Evolutionary conservation across 1,140 invertebrate genomes (phyloP), one percentile per base, ranked within the genome.

Genomic region (Catajapyx aquilonaris): DNA sequence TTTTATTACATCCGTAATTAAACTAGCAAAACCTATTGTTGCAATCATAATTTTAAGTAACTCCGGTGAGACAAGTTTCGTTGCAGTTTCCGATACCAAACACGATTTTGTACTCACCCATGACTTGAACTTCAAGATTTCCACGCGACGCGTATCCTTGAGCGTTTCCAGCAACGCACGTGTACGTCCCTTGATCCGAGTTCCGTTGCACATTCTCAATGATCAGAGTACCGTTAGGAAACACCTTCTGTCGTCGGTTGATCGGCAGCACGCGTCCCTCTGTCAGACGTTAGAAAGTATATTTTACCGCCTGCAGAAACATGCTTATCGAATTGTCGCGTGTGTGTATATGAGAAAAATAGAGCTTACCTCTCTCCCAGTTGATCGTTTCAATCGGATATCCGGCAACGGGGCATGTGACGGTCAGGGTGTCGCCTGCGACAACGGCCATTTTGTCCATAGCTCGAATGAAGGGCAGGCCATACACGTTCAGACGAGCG

Each of bases 371-470:
- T 60, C 84, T 71, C 58, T 90, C 86, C 88, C 90, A 95, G 10
- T 80, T 76, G 45, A 94, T 86, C 28, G 76, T 77, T 45, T 88
- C 79, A 45, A 94, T 85, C 3, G 90, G 90, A 55, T 90, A 86
- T 37, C 90, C 90, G 44, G 86, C 85, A 10, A 93, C 86, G 5
- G 87, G 85, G 52, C 88, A 94, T 41, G 81, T 80, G 0, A 90
- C 78, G 37, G 81, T 68, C 39, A 91, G 64, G 10, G 71, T 81
- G 52, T 90, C 81, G 41, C 86, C 86, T 30, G 88, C 86, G 5
- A 93, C 87, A 30, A 93, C 88, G 18, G 85, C 81, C 50, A 88
- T 78, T 56, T 94, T 93, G 50, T 86, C 81, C 83, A 90, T 90
- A 20, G 79, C 71, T 25, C 81, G 70, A 39, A 90, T 80, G 55